Percentiles rank a stretch among this genome's conserved stretches.
Conservation (phyloP, 2,797 vertebrate genomes). For the Diglossa cyanea region DNA sequence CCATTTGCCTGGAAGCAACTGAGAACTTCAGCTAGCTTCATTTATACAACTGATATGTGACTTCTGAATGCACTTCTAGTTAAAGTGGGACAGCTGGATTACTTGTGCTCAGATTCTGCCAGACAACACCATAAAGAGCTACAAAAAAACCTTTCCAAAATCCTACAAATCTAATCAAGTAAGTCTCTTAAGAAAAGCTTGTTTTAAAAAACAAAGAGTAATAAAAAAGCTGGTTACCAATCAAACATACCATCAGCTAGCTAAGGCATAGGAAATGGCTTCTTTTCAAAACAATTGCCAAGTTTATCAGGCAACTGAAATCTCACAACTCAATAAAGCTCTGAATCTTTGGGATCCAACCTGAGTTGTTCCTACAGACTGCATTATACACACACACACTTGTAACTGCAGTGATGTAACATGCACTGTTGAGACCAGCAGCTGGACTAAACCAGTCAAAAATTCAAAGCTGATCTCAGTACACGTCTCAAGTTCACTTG, state of each 20-base stretch:
- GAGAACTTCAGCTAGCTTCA: slow-evolving; percentile 38
- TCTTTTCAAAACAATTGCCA: neutral
- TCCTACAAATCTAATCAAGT: neutral
- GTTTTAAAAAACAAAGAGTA: neutral
- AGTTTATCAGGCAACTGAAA: neutral
- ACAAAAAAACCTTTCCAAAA: slow-evolving; percentile 27
- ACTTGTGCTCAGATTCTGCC: slow-evolving; percentile 16
- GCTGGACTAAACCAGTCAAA: neutral
- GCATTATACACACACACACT: neutral
- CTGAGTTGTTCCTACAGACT: neutral
- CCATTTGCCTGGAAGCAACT: slow-evolving; percentile 34
- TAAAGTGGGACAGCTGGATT: slow-evolving; percentile 37
- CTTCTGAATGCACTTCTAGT: slow-evolving; percentile 37
- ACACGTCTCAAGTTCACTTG: neutral
- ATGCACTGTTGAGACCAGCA: neutral
- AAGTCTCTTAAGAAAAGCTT: neutral
- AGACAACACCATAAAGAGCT: neutral
- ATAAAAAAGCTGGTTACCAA: neutral
- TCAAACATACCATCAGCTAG: slow-evolving; percentile 10
- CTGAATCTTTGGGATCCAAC: neutral
- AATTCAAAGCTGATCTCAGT: neutral
- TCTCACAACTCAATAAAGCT: neutral
- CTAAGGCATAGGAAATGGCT: neutral
- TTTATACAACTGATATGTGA: slow-evolving; percentile 21
- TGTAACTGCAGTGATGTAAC: neutral